Evolutionary conservation across 2,888 invertebrate genomes (phyloP).

Genomic region (Creontiades dilutus): DNA sequence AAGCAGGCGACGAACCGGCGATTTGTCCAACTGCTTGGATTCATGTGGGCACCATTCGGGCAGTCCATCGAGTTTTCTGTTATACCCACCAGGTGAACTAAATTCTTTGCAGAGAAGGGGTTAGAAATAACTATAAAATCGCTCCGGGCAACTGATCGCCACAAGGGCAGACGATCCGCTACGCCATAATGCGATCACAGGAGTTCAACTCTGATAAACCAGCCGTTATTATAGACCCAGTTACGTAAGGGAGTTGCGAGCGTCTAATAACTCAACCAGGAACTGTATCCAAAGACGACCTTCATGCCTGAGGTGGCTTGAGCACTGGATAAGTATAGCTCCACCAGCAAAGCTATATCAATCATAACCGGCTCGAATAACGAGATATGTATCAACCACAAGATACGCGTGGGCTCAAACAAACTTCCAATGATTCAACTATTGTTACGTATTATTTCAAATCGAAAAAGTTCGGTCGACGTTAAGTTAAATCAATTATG

Average conservation of each 20-base stretch:
- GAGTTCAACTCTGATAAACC: background rate
- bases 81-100: no score
- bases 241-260: constrained; percentile 45
- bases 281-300: constrained; percentile 41
- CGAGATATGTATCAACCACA: background rate
- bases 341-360: background rate
- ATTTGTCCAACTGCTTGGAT: no score
- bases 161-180: constrained; percentile 15
- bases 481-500: no score
- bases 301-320: constrained; percentile 54
- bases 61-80: no score
- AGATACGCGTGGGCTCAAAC: background rate
- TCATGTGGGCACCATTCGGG: no score
- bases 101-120: no score
- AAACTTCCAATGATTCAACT: no score
- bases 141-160: background rate
- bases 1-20: no score
- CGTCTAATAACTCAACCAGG: constrained; percentile 53
- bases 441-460: no score
- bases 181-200: background rate
- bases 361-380: constrained; percentile 16
- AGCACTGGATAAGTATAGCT: background rate
- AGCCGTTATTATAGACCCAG: background rate
- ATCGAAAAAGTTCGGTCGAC: no score
- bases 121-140: no score